Percentiles rank a stretch among this genome's conserved stretches.
Evolutionary conservation across 2,797 vertebrate species (phyloP).

Genomic region (Gallinago stenura): DNA sequence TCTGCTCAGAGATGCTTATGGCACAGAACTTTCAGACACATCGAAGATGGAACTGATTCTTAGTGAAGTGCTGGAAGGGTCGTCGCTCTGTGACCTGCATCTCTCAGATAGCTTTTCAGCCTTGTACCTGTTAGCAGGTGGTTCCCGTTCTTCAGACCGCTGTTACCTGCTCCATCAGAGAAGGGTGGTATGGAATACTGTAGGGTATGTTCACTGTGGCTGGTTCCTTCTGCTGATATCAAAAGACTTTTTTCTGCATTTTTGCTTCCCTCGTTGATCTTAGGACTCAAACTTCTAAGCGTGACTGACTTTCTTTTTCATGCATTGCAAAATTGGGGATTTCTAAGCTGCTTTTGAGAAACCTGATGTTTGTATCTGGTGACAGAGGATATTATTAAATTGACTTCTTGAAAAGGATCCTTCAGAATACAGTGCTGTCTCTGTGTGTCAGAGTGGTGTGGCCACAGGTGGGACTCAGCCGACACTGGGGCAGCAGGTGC

Average conservation of each 20-base stretch:
- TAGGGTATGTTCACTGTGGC: background rate
- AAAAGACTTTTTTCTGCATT: background rate
- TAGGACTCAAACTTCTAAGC: background rate
- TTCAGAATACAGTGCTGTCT: background rate
- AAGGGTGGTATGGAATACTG: background rate
- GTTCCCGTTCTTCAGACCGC: background rate
- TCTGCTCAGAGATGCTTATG: background rate
- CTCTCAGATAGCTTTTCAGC: background rate
- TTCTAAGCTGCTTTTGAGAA: background rate
- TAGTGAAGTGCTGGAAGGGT: background rate
- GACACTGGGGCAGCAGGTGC: background rate
- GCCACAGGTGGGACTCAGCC: background rate
- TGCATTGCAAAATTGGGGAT: background rate
- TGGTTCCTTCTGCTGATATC: background rate
- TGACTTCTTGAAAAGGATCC: background rate
- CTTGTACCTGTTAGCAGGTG: background rate
- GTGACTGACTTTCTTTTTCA: background rate
- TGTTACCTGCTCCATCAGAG: background rate
- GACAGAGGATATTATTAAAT: background rate
- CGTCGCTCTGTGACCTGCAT: background rate
- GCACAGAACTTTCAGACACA: background rate
- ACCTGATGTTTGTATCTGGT: background rate
- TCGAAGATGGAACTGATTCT: background rate
- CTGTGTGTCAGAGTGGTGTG: background rate
- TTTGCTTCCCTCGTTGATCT: background rate